A percentile compares a stretch with the other conserved stretches of the same genome.
Conservation (phyloP, 2,797 vertebrate species). For the Balearica regulorum region DNA sequence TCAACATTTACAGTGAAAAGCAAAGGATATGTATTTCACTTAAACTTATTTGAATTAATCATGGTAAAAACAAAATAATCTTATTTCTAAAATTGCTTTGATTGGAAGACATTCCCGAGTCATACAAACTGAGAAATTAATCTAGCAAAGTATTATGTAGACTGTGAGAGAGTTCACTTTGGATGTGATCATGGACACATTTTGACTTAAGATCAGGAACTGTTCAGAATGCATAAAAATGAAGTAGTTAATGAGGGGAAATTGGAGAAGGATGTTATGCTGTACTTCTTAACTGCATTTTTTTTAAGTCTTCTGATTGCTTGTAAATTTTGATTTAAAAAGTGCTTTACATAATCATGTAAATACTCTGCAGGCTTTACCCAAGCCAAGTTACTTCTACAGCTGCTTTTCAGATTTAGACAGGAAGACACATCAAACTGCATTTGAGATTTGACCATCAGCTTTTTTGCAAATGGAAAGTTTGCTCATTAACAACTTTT, state of each 20-base stretch:
- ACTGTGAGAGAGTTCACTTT: conserved; percentile 31
- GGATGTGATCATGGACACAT: conserved; percentile 51
- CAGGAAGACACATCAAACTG: background rate
- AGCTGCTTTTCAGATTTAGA: conserved; percentile 30
- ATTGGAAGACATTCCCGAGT: conserved; percentile 41
- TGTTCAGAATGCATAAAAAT: conserved; percentile 61
- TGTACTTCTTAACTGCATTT: conserved; percentile 26
- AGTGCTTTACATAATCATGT: conserved; percentile 55
- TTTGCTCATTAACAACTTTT: background rate
- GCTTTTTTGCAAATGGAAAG: background rate
- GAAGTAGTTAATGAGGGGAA: conserved; percentile 65
- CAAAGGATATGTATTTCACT: conserved; percentile 7
- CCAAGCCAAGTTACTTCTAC: conserved; percentile 31
- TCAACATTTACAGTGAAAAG: background rate
- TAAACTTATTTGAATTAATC: conserved; percentile 42
- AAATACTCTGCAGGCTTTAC: conserved; percentile 38
- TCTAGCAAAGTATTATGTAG: conserved; percentile 31
- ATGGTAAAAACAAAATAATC: conserved; percentile 20
- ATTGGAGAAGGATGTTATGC: conserved; percentile 64
- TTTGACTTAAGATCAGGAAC: conserved; percentile 60
- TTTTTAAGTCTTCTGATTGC: conserved; percentile 61
- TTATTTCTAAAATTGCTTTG: conserved; percentile 31
- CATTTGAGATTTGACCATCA: conserved; percentile 26
- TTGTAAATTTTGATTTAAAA: conserved; percentile 64
- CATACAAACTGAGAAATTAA: conserved; percentile 37